Base-by-base conservation (phyloP, 2,113 vertebrate species). In the Pseudolaguvia tuberculata region DNA sequence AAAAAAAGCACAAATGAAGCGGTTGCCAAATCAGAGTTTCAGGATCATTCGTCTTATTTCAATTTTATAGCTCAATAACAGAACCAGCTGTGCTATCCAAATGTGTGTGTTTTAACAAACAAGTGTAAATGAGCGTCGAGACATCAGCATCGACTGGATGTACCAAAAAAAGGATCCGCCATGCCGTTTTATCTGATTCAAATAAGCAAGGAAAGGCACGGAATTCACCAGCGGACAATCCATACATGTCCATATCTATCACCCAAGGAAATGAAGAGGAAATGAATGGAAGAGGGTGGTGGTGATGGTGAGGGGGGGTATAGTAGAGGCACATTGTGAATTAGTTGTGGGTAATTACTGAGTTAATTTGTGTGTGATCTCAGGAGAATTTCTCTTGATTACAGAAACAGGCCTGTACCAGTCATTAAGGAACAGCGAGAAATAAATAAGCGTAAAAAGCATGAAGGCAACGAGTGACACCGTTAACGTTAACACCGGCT, bases 311-410 rank as follows among this genome's bases (percentile, higher is more conserved):
- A n/a, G 27, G 45, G 47, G 50, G 59, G 61, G 61, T 10, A 53
- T 39, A 14, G 53, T 31, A 15, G 39, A 55, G 42, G 73, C 48
- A 62, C 70, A 31, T 70, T 59, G 51, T 74, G 65, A 59, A 80
- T 63, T 74, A 77, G 68, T 53, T 47, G 68, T 80, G 52, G 50
- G 71, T 80, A 74, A 80, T 74, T 78, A 74, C 31, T 42, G 55
- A 56, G 58, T 65, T 70, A 74, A 74, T 77, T 58, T 53, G 66
- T 70, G 73, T 74, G 39, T 1, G 45, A 66, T 77, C 78, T 56
- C 74, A 25, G 45, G 56, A 51, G 70, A 80, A 52, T 57, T 63
- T 56, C 70, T 51, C 57, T 62, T 73, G 65, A 80, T 80, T 61
- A 80, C 57, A 72, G 50, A 62, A 72, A 75, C 52, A 72, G 58